These are phyloP conservation scores for Psammodynastes pulverulentus DNA, from an alignment of 2,113 vertebrate species.

Conservation along the genomic window DNA sequence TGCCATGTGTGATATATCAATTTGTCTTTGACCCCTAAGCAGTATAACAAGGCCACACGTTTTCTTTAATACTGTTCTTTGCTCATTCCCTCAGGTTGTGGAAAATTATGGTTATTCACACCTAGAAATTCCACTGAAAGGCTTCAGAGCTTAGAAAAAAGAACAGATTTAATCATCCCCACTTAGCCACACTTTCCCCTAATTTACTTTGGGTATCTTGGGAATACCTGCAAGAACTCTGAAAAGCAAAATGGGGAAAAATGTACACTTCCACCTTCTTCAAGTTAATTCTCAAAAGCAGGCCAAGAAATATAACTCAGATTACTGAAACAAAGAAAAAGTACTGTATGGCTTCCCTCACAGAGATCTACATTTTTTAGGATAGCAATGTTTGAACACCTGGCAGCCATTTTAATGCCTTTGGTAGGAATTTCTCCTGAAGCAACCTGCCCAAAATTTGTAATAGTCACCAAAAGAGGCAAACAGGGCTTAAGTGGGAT, in stretches of 20 bases:
- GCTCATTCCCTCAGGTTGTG: slow-evolving; percentile 18
- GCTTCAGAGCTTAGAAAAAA: background rate
- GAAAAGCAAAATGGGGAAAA: slow-evolving; percentile 33
- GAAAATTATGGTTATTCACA: slow-evolving; percentile 13
- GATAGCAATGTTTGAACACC: background rate
- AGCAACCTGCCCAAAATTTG: background rate
- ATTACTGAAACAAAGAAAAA: slow-evolving; percentile 9
- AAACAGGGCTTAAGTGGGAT: background rate
- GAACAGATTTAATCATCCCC: slow-evolving; percentile 22
- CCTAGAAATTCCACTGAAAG: slow-evolving; percentile 16
- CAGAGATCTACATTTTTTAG: background rate
- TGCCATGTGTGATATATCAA: slow-evolving; percentile 14
- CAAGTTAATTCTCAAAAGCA: slow-evolving; percentile 27
- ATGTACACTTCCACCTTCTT: background rate
- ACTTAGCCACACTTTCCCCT: slow-evolving; percentile 29
- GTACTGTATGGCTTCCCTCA: background rate
- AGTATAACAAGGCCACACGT: slow-evolving; percentile 3
- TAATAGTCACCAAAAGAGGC: background rate
- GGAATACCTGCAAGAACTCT: background rate
- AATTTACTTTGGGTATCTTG: slow-evolving; percentile 23
- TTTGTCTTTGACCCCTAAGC: background rate
- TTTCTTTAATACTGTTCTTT: slow-evolving; percentile 23
- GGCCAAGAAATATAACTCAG: slow-evolving; percentile 36
- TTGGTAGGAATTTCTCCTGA: background rate
- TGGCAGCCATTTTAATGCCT: background rate